Evolutionary conservation across 2,113 vertebrate species (phyloP), one percentile per base, ranked within the genome.

Genomic region (Engraulis encrasicolus): DNA sequence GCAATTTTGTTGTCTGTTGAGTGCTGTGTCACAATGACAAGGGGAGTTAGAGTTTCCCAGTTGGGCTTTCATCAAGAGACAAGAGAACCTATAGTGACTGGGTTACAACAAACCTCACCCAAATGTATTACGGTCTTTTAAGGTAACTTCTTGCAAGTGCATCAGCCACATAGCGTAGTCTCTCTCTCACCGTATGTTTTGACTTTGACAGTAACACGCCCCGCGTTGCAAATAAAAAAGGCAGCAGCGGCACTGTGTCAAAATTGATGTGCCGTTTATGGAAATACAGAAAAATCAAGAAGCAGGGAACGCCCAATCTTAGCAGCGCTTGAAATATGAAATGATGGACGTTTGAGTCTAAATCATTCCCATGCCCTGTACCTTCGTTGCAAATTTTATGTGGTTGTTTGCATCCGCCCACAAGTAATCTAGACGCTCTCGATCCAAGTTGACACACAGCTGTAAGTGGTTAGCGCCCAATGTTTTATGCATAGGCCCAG

Each of bases 391-490:
- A 74, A 19, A 23, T 50, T 61, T 78, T 82, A 81, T 74, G 38
- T 48, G 74, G n/a, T 34, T 79, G 80, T 80, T 78, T 78, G 82
- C 12, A 20, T 38, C 36, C 6, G 11, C 15, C 19, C 9, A 19
- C 23, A 82, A 38, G 50, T 40, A 71, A 82, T 31, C 40, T 74
- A 40, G 79, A 34, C 50, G 7, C 14, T n/a, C 20, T 36, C 31
- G 27, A 34, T 40, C 71, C 54, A 11, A 66, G 37, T 61, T 45
- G 31, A 45, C 37, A 12, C 27, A 27, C 15, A 50, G 37, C 27
- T 61, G 58, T 58, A 78, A 78, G 37, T 6, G 7, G 34, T 82
- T 45, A 37, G 66, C n/a, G 40, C 66, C 27, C 58, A 74, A 82
- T 48, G 3, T 34, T 74, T 74, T 45, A 50, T 78, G n/a, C 81